Percentiles rank a stretch among this genome's conserved stretches.
phyloP scores from a whole-genome alignment of 2,797 vertebrate species.

The Falco biarmicus region DNA sequence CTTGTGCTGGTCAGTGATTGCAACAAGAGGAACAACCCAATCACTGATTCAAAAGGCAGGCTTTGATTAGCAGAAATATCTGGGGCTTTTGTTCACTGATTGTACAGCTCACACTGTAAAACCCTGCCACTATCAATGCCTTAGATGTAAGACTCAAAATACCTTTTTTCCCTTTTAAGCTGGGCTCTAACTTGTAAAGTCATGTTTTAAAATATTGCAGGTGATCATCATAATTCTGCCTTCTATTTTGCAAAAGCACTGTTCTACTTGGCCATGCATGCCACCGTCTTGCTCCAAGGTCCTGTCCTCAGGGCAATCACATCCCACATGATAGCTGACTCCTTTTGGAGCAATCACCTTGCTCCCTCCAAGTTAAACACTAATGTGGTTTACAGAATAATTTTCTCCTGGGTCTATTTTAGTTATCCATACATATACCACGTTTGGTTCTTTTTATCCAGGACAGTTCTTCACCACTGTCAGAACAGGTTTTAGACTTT shows the following conservation, averaged over 20 bases:
- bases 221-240: background rate
- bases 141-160: background rate
- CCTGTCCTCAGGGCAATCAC: background rate
- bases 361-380: background rate
- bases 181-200: background rate
- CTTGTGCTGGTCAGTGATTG: constrained; percentile 44
- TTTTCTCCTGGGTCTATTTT: background rate
- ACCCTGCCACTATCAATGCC: background rate
- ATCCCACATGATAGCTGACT: background rate
- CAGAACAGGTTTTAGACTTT: background rate
- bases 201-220: background rate
- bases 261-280: background rate
- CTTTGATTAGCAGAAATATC: constrained; percentile 65
- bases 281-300: background rate
- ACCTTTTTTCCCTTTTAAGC: background rate
- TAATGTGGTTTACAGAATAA: background rate
- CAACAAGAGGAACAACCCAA: constrained; percentile 36
- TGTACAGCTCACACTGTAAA: background rate
- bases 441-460: background rate
- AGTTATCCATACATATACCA: background rate
- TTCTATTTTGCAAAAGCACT: background rate
- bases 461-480: background rate
- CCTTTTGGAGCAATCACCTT: background rate
- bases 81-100: constrained; percentile 44
- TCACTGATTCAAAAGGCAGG: constrained; percentile 40